These are phyloP conservation scores for Pedionomus torquatus DNA, from an alignment of 2,113 vertebrate species.

Conservation along the genomic window DNA sequence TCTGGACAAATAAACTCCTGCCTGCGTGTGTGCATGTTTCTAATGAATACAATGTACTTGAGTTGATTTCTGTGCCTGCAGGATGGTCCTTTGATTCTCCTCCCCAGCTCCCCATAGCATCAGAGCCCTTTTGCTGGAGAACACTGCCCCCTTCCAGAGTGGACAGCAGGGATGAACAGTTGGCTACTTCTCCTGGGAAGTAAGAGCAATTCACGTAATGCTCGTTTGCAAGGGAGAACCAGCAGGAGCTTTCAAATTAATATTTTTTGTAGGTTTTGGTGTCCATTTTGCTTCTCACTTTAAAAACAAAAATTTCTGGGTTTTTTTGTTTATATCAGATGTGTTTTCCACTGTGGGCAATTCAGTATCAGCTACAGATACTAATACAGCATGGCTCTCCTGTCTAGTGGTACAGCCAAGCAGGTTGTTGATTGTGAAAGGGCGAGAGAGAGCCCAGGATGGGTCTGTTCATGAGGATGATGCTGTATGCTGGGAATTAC, in stretches of 20 bases:
- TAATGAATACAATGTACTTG: background rate
- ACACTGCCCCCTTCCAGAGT: background rate
- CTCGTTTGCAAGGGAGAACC: background rate
- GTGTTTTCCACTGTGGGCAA: background rate
- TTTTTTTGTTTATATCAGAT: background rate
- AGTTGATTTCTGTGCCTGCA: background rate
- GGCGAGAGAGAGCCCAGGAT: background rate
- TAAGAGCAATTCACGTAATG: background rate
- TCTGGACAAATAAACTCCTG: slow-evolving; percentile 41
- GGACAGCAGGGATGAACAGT: accelerated
- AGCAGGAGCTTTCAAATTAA: background rate
- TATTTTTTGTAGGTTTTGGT: background rate
- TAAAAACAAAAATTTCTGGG: background rate
- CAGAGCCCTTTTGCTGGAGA: background rate
- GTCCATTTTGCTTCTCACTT: background rate
- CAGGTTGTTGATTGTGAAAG: background rate
- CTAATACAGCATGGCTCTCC: background rate
- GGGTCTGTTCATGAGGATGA: background rate
- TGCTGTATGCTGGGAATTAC: slow-evolving; percentile 23
- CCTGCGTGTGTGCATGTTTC: slow-evolving; percentile 17
- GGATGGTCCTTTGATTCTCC: background rate
- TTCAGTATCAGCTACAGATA: background rate
- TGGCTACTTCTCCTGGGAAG: background rate
- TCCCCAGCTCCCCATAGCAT: background rate
- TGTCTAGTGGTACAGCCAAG: background rate